Evolutionary conservation across 92 coral and sea anemone species (phyloP), one percentile per base, ranked within the genome.

Genomic region (Chrysogorgia sp.): DNA sequence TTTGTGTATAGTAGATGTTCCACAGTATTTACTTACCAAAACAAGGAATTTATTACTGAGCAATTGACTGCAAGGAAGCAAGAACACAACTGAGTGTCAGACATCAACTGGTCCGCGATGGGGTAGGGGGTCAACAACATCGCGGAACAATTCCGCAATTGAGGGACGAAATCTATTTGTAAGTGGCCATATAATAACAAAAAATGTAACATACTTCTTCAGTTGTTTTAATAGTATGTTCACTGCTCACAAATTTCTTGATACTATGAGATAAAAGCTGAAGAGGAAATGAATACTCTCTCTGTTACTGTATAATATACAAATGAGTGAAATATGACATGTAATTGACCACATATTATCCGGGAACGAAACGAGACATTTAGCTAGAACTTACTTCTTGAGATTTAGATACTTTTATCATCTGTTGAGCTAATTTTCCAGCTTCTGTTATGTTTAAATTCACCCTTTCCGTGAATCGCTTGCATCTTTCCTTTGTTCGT

Each of bases 401-500:
- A 32, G 79, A 53, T 32, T 41, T 59, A 34, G 79, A 72, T 23
- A 65, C 52, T n/a, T 53, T 72, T 0, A 55, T 72, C 64, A 72
- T 72, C 8, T 72, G 63, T 56, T 72, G 79, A 31, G 65, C 79
- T 53, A 72, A 33, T 56, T 56, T 53, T 25, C 65, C 79, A 24
- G 79, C 79, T 15, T 72, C 79, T 33, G 79, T 43, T 4, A 72
- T 72, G 45, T 56, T 72, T 25, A 56, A 58, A 25, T 55, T 72
- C 50, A 72, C 65, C 55, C 64, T 72, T 56, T 72, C 79, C 3
- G 64, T 72, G 33, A 72, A 72, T 49, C 79, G 79, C 33, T 72
- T 72, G 29, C 79, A 72, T 43, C 79, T 72, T 20, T 72, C 79
- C 13, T 53, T 72, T 32, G 63, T 72, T 1, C 79, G 64, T 30